Base-by-base conservation (phyloP, 2,888 invertebrate species). In the Andrena fulva region DNA sequence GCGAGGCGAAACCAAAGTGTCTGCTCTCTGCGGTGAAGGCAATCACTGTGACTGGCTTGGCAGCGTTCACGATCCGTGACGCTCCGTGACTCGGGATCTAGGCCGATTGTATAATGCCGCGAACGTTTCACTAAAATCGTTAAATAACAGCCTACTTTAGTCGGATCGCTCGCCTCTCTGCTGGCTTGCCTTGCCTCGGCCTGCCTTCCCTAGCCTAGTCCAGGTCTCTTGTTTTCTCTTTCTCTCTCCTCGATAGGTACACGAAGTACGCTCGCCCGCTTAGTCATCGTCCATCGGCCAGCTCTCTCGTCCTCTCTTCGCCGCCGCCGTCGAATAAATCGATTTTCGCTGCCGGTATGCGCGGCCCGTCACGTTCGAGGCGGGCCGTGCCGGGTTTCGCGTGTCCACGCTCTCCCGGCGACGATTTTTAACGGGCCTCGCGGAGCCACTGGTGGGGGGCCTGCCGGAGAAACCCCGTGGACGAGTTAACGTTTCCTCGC, bases 91-190 rank as follows among this genome's bases (percentile, higher is more conserved):
- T 93, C 90, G 90, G 92, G 92, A 93, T 93, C 93, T 93, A 93
- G 93, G 93, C 91, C 93, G 93, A 93, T 93, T 93, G 93, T 93
- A 93, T 93, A 93, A 93, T 92, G 86, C 91, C 91, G 90, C 91
- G 90, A 93, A 91, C 92, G 92, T 93, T 93, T 93, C 93, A 90
- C 93, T 93, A 92, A 93, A 93, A 93, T 93, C 91, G 91, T 93
- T 93, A 92, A 93, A 93, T 93, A 93, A 93, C 92, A 92, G 91
- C 87, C 91, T 91, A 92, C 89, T 92, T 92, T 90, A 87, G 87
- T 86, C 83, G 88, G 84, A 86, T 86, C 85, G 86, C 70, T 89
- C 85, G 83, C 87, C 89, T 86, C 80, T 70, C 72, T 67, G 81
- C 76, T 80, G 27, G 82, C 75, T 82, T 66, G 83, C 77, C 83